Evolutionary conservation across 2,797 vertebrate genomes (phyloP).

Genomic region (Chelon labrosus): DNA sequence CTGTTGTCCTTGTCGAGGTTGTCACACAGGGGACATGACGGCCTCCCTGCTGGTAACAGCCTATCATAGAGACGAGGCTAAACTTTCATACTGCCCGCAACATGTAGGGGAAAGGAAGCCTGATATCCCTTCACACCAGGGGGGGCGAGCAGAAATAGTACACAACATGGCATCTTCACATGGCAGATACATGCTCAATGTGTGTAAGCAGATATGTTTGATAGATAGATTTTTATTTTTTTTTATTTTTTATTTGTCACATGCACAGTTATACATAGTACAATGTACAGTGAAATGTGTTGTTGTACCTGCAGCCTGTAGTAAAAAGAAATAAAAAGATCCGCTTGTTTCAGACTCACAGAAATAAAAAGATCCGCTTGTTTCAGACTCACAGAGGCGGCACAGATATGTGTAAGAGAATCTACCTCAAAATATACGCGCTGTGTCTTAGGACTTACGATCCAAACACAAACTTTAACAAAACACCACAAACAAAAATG

Average conservation of each 20-base stretch:
- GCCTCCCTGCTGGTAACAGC: constrained; percentile 30
- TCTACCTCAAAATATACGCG: neutral
- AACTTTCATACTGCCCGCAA: constrained; percentile 23
- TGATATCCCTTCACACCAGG: constrained; percentile 5
- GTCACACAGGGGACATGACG: constrained; percentile 49
- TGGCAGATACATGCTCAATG: constrained; percentile 3
- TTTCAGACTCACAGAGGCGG: too few relatives aligned
- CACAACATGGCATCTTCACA: neutral
- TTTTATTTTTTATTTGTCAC: too few relatives aligned
- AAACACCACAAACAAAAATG: constrained; percentile 1
- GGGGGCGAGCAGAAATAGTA: constrained; percentile 11
- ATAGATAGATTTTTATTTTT: too few relatives aligned
- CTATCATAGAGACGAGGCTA: constrained; percentile 11
- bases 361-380: neutral
- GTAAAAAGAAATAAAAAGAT: too few relatives aligned
- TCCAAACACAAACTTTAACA: constrained; percentile 4
- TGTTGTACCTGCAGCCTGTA: too few relatives aligned
- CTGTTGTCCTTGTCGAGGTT: constrained; percentile 48
- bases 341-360: constrained; percentile 10
- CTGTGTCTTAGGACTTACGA: neutral
- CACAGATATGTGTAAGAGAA: too few relatives aligned
- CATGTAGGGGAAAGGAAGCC: constrained; percentile 2
- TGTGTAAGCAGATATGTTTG: neutral
- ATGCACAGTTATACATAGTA: too few relatives aligned
- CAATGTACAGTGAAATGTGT: too few relatives aligned